A percentile compares a stretch with the other conserved stretches of the same genome.
These are phyloP conservation scores for Australoheros facetus DNA, from an alignment of 2,797 vertebrate genomes.

Conservation along the genomic window DNA sequence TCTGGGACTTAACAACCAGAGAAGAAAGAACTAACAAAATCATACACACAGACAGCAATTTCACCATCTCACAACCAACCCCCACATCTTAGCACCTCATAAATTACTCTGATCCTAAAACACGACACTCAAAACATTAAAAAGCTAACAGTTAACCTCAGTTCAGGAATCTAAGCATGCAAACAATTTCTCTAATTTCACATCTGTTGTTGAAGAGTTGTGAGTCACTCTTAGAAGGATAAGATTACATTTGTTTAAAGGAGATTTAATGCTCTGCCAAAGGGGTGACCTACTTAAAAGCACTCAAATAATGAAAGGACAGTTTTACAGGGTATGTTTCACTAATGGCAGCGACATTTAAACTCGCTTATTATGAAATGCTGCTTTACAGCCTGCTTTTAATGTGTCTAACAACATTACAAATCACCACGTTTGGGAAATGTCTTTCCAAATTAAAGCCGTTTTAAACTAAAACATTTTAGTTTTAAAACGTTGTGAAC, in stretches of 20 bases:
- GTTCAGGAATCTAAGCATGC: background rate
- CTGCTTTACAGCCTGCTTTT: background rate
- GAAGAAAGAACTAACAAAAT: background rate
- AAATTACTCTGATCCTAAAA: slow-evolving; percentile 7
- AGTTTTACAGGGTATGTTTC: background rate
- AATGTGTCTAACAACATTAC: too few species aligned
- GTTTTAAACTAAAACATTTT: background rate
- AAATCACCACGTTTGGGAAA: background rate
- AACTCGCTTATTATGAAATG: background rate
- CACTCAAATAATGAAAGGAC: background rate
- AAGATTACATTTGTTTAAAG: background rate
- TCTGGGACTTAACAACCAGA: background rate
- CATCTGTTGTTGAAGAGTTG: background rate
- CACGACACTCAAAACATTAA: slow-evolving; percentile 6
- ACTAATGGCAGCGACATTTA: background rate
- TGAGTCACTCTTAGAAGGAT: background rate
- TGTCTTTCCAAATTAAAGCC: background rate
- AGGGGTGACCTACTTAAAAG: background rate
- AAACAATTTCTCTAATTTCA: background rate
- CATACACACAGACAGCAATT: background rate
- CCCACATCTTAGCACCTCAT: background rate
- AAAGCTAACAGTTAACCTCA: slow-evolving; percentile 21
- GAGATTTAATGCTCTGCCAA: background rate
- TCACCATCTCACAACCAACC: background rate
- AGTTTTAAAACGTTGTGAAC: rapidly evolving